These are phyloP conservation scores for Maniola hyperantus DNA, from an alignment of 2,888 invertebrate species.

Conservation along the genomic window DNA sequence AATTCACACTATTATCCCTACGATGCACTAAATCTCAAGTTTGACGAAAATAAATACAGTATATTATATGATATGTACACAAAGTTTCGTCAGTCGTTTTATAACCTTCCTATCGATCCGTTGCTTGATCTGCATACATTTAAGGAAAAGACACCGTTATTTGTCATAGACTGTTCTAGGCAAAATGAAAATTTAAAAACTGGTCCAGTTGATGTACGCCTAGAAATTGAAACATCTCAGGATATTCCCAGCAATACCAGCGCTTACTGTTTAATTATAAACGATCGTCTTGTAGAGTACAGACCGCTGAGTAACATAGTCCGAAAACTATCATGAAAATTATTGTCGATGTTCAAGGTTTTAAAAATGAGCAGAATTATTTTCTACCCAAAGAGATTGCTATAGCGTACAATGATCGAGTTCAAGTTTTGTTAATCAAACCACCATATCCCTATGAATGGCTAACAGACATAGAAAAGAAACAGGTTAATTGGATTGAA, in stretches of 20 bases:
- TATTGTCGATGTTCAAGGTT: constrained; percentile 3
- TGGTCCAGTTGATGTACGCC: background rate
- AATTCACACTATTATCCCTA: too few relatives aligned
- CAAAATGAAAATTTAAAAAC: constrained; percentile 2
- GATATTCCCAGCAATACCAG: constrained; percentile 1
- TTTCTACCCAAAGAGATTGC: background rate
- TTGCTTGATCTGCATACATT: too few relatives aligned
- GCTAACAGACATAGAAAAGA: too few relatives aligned
- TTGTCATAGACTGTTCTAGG: background rate
- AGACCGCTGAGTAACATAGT: constrained; percentile 1
- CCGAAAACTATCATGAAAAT: constrained; percentile 1
- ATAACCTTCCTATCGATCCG: too few relatives aligned
- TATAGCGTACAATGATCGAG: background rate
- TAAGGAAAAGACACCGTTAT: too few relatives aligned
- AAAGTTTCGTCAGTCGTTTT: too few relatives aligned
- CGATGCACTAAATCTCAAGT: too few relatives aligned
- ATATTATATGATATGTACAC: too few relatives aligned
- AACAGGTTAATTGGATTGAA: too few relatives aligned
- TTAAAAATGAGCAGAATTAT: background rate
- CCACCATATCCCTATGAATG: background rate
- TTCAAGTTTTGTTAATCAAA: background rate
- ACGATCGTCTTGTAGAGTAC: background rate
- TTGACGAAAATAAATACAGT: too few relatives aligned
- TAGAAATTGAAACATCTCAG: background rate
- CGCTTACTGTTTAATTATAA: background rate